These are phyloP conservation scores for Varroa destructor DNA, from an alignment of 1,140 invertebrate species.

Conservation along the genomic window DNA sequence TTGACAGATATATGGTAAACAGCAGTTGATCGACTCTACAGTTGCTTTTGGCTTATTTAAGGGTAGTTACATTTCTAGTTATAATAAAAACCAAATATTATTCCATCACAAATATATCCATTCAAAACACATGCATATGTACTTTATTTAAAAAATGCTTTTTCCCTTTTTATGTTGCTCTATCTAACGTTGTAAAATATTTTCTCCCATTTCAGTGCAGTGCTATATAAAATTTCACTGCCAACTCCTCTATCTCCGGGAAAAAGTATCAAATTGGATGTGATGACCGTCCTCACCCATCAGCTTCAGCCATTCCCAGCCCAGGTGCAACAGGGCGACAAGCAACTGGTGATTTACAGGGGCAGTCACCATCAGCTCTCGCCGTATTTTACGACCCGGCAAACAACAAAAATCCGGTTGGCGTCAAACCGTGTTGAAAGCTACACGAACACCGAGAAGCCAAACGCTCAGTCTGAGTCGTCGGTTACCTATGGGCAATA, in stretches of 20 bases:
- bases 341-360: constrained; percentile 72
- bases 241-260: constrained; percentile 38
- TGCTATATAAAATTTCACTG: constrained; percentile 37
- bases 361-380: constrained; percentile 72
- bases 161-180: no score
- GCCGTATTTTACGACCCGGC: constrained; percentile 61
- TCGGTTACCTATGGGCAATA: constrained; percentile 75
- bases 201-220: constrained; percentile 30
- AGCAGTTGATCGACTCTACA: no score
- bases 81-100: no score
- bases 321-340: constrained; percentile 76
- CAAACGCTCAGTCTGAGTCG: constrained; percentile 60
- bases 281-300: constrained; percentile 64
- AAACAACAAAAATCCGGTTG: constrained; percentile 65
- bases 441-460: constrained; percentile 67
- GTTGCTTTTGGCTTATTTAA: no score
- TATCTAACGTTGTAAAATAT: no score
- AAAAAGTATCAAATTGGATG: constrained; percentile 43
- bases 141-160: no score
- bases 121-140: no score
- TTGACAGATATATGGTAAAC: no score
- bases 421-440: constrained; percentile 60
- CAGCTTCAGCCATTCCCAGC: constrained; percentile 65
- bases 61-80: no score
- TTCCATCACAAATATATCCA: no score